Evolutionary conservation across 30 jellyfish, hydroid and myxozoan genomes (phyloP), one percentile per base, ranked within the genome.

Genomic region (Haliclystus octoradiatus): DNA sequence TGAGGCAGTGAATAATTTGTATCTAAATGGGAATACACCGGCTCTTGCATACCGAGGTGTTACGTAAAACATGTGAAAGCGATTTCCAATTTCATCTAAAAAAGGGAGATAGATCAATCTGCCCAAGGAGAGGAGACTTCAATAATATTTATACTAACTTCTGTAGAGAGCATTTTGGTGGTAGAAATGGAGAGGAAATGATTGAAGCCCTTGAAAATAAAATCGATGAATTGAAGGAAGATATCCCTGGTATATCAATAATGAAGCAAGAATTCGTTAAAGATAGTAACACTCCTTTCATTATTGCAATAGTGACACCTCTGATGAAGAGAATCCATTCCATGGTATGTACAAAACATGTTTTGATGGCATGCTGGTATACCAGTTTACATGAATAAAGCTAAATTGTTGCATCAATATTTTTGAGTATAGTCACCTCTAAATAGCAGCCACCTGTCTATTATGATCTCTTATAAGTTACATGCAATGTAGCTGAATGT

Each of bases 91-190:
- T n/a, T n/a, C n/a, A 65, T 28, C 27, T 24, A 28, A 65, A 33
- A 65, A n/a, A 28, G 64, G 64, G 65, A n/a, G 75, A 65, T 34
- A 3, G 75, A 31, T 29, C 75, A 0, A n/a, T n/a, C 13, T 28
- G 30, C 2, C 65, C 75, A 65, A 26, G 75, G 31, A 65, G 75
- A 5, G 33, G 31, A 34, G 75, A 65, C 31, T 65, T 65, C 28
- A 65, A 65, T 65, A 34, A 65, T 28, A 28, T 65, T 22, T 65
- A 65, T 34, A 65, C 65, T 28, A 33, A 33, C 28, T 65, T 14
- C 27, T 19, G 25, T n/a, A 65, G 9, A 24, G 22, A 33, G 31
- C 31, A 28, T 1, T 65, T n/a, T 33, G 75, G 75, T 28, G 33
- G 65, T 15, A 26, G 22, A 26, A 65, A 34, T 34, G 22, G 30